Percentiles rank a stretch among this genome's conserved stretches.
Evolutionary conservation across 2,888 invertebrate species (phyloP).

Genomic region (Biston betularia): DNA sequence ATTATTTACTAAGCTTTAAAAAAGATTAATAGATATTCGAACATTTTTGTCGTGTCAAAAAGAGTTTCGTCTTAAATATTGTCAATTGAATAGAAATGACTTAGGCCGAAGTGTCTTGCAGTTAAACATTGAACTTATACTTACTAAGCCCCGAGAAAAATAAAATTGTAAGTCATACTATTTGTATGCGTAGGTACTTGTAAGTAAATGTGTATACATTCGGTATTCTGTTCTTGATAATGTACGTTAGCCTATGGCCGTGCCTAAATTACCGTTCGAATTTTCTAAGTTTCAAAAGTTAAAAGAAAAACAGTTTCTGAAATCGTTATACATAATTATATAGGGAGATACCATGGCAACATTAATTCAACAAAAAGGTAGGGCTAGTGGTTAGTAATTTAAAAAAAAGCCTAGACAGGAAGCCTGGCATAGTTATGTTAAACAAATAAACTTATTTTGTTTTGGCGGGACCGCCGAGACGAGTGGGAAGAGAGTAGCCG

Average conservation of each 20-base stretch:
- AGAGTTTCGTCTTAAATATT: background rate
- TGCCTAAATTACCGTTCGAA: slow-evolving; percentile 15
- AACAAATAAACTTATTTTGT: no score
- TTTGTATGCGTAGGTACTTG: background rate
- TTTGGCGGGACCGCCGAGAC: no score
- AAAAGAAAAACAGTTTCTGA: background rate
- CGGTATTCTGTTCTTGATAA: background rate
- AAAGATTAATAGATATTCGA: no score
- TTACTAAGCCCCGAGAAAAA: background rate
- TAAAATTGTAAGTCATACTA: background rate
- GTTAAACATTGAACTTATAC: background rate
- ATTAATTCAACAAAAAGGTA: no score
- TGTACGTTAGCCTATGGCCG: background rate
- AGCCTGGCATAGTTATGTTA: no score
- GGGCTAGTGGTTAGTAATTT: no score
- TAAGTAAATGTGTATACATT: background rate
- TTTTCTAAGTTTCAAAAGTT: background rate
- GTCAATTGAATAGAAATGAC: background rate
- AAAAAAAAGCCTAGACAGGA: no score
- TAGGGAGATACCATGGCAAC: no score
- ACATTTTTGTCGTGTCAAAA: no score
- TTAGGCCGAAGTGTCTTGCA: background rate
- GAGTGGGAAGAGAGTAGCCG: no score
- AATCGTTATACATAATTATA: background rate
- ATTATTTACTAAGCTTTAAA: no score